A percentile compares a stretch with the other conserved stretches of the same genome.
Conservation (phyloP, 2,888 invertebrate genomes). For the Nycteola revayana region DNA sequence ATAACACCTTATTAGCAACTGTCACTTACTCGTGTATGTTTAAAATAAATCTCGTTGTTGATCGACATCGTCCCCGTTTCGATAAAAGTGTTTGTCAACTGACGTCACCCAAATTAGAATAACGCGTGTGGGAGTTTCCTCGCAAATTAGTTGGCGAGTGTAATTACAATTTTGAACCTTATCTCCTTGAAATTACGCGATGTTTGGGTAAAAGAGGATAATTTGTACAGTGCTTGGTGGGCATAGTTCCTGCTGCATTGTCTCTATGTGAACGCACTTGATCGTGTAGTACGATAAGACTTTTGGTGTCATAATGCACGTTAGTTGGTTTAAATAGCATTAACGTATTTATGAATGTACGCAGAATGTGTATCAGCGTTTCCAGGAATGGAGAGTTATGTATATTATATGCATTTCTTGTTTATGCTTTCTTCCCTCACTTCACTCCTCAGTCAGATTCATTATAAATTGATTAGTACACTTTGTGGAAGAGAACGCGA, state of each 20-base stretch:
- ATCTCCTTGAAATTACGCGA: constrained; percentile 18
- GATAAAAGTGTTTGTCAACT: constrained; percentile 17
- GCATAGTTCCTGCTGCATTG: constrained; percentile 74
- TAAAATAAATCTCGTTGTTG: no score
- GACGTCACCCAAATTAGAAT: constrained; percentile 30
- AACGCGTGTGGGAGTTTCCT: constrained; percentile 29
- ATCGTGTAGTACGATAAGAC: constrained; percentile 52
- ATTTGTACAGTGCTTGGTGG: constrained; percentile 32
- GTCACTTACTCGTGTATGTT: no score
- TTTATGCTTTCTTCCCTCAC: no score
- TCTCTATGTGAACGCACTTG: constrained; percentile 57
- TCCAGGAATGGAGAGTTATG: no score
- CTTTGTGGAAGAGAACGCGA: no score
- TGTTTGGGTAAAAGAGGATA: background rate
- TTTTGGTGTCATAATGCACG: constrained; percentile 38
- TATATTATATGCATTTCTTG: no score
- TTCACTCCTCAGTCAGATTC: no score
- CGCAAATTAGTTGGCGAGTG: constrained; percentile 19
- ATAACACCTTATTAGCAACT: no score
- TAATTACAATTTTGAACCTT: constrained; percentile 31
- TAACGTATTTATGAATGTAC: no score
- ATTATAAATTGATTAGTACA: no score
- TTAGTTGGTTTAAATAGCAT: no score
- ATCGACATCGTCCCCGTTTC: constrained; percentile 24
- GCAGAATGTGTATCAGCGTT: no score